Percentiles rank a stretch among this genome's conserved stretches.
These are phyloP conservation scores for Perdita meconis DNA, from an alignment of 2,888 invertebrate species.

Conservation along the genomic window DNA sequence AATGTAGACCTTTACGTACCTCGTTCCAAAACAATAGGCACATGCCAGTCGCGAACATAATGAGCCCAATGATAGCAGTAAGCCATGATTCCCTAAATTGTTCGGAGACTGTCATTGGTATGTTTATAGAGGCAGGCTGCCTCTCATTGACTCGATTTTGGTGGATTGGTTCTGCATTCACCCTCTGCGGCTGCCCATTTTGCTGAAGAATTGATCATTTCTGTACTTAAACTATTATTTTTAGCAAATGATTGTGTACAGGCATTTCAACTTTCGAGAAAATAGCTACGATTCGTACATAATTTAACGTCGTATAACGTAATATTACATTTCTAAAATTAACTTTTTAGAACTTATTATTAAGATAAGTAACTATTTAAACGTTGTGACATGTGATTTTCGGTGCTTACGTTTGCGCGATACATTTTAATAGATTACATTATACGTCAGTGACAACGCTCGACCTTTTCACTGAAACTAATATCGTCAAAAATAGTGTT, in stretches of 20 bases:
- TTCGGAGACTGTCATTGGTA: constrained; percentile 80
- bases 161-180: constrained; percentile 62
- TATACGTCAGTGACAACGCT: constrained; percentile 17
- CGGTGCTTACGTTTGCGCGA: constrained; percentile 74
- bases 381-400: background rate
- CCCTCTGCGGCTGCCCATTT: constrained; percentile 71
- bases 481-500: constrained; percentile 24
- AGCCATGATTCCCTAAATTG: constrained; percentile 90
- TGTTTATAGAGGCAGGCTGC: constrained; percentile 64
- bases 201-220: constrained; percentile 57
- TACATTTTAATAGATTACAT: constrained; percentile 69
- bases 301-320: constrained; percentile 2
- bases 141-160: constrained; percentile 66
- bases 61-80: constrained; percentile 88
- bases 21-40: constrained; percentile 94
- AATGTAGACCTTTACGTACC: constrained; percentile 84
- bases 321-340: constrained; percentile 4
- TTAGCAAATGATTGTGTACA: background rate
- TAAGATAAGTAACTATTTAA: constrained; percentile 9
- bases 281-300: constrained; percentile 8
- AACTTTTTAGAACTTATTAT: background rate
- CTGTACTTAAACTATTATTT: background rate
- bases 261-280: background rate
- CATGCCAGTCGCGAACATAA: constrained; percentile 88
- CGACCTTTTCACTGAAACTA: constrained; percentile 6